A percentile compares a stretch with the other conserved stretches of the same genome.
These are phyloP conservation scores for Trichacis sp. DNA, from an alignment of 2,888 invertebrate species.

Conservation along the genomic window DNA sequence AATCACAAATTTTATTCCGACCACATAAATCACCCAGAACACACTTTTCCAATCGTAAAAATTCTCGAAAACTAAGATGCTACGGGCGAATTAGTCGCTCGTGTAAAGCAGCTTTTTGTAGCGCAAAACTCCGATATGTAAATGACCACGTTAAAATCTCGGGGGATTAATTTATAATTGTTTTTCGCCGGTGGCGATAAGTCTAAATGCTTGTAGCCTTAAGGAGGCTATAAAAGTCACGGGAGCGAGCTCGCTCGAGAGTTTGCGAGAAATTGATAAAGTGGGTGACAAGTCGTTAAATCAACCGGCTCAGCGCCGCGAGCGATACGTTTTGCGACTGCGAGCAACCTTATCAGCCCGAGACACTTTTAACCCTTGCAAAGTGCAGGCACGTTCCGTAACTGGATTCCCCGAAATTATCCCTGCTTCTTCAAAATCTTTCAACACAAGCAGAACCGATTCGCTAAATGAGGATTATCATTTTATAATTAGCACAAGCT, in stretches of 20 bases:
- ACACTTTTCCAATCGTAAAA: no score
- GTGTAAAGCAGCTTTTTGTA: neutral
- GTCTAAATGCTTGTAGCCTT: conserved; percentile 26
- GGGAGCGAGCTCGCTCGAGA: conserved; percentile 28
- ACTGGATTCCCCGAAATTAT: no score
- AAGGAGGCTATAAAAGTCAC: conserved; percentile 31
- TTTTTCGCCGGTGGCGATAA: conserved; percentile 25
- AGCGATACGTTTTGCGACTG: conserved; percentile 28
- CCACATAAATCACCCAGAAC: no score
- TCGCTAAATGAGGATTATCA: no score
- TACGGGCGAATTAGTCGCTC: no score
- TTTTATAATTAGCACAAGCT: no score
- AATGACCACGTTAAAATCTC: neutral
- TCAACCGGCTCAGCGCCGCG: conserved; percentile 46
- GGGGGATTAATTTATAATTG: conserved; percentile 1
- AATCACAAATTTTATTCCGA: no score
- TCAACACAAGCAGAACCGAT: no score
- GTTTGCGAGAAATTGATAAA: conserved; percentile 59
- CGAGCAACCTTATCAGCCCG: conserved; percentile 1
- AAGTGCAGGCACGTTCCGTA: neutral
- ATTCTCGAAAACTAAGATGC: no score
- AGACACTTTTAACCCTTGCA: neutral
- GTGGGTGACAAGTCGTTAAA: conserved; percentile 65
- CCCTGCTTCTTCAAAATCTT: no score
- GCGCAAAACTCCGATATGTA: neutral